Evolutionary conservation across 2,113 vertebrate species (phyloP), one percentile per base, ranked within the genome.

Genomic region (Anhinga anhinga): DNA sequence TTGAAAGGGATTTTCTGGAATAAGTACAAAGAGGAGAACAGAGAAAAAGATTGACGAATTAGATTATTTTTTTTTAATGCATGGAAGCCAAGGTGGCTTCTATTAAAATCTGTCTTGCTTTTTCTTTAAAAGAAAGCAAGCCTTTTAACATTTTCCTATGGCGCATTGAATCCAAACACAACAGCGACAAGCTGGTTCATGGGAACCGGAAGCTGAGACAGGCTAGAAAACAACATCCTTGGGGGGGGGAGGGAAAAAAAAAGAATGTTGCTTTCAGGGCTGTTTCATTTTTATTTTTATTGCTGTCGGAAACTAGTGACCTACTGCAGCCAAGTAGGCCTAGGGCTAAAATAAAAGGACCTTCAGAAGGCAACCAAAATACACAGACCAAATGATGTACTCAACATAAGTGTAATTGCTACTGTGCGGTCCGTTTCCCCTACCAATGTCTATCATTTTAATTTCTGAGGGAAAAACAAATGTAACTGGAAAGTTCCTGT

Each of bases 251-350:
- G 17, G 18, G 15, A 4, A 14, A 14, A 29, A 32, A 45, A 50
- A 40, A 58, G 9, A 91, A 78, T 21, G 45, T 49, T 89, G 61
- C 77, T 92, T 89, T 89, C 58, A 89, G 77, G 36, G 49, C 49
- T 86, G 18, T 65, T 92, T 71, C 55, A 69, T 91, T 93, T 86
- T 88, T 92, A 92, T 61, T 96, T 96, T 95, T 95, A 93, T 88
- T 95, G 78, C 91, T 83, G 59, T 95, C 17, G 84, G 96, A 97
- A 97, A 96, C 87, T 93, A 97, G 74, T 96, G 93, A 96, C 97
- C 94, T 95, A 70, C 93, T 96, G 84, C 79, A 93, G 94, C 82
- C 95, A 91, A 97, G 74, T 56, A 90, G 91, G 89, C 82, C 87
- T 94, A 71, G 21, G 84, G 91, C 94, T 95, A 95, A 95, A 96